Percentiles rank a stretch among this genome's conserved stretches.
phyloP scores from a whole-genome alignment of 2,797 vertebrate genomes.

The Sebastes glaucus region DNA sequence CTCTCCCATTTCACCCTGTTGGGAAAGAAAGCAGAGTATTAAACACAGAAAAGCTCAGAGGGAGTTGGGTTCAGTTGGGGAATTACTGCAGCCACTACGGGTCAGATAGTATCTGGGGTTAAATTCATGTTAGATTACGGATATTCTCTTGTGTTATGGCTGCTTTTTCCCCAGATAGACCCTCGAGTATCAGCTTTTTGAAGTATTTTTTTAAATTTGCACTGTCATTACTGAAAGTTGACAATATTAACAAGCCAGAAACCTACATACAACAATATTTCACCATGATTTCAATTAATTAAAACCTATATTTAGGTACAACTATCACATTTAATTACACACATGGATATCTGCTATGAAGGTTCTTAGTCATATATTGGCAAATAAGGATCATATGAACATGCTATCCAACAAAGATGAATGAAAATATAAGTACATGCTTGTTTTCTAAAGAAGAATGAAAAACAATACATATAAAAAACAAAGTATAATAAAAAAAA shows the following conservation, averaged over 20 bases:
- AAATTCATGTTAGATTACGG: conserved; percentile 68
- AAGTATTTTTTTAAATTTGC: conserved; percentile 19
- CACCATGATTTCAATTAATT: neutral
- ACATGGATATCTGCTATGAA: neutral
- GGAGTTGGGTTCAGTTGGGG: conserved; percentile 14
- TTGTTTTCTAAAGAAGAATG: neutral
- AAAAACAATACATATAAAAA: neutral
- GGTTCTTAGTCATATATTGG: no score
- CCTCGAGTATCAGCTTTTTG: neutral
- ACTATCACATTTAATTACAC: neutral
- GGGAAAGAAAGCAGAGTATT: conserved; percentile 77
- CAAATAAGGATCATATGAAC: neutral
- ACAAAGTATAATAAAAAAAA: neutral
- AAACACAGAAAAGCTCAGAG: conserved; percentile 43
- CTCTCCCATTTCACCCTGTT: conserved; percentile 95
- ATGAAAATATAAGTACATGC: neutral
- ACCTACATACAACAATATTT: neutral
- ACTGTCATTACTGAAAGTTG: conserved; percentile 1
- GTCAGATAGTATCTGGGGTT: conserved; percentile 75
- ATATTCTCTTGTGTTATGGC: conserved; percentile 54
- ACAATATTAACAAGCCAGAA: neutral
- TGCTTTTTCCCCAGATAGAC: conserved; percentile 46
- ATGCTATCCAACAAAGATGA: neutral
- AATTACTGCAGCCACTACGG: conserved; percentile 47
- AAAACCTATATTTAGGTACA: neutral